Evolutionary conservation across 2,888 invertebrate species (phyloP).

Genomic region (Nipponacmea schrenckii): DNA sequence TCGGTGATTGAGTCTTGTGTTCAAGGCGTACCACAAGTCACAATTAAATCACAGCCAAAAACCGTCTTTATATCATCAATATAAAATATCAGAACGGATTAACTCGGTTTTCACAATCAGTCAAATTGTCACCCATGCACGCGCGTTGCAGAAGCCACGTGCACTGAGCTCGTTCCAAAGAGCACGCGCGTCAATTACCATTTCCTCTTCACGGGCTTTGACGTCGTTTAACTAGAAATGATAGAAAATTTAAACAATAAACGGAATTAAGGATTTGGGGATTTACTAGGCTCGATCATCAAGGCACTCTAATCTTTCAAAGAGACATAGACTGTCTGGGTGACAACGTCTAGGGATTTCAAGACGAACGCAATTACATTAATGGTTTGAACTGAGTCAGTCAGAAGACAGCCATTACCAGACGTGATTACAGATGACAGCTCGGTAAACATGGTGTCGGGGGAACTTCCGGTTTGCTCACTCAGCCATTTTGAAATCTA

Average conservation of each 20-base stretch:
- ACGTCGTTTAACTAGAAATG: background rate
- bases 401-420: slow-evolving; percentile 3
- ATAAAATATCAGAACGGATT: background rate
- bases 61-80: background rate
- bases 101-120: background rate
- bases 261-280: background rate
- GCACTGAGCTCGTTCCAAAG: background rate
- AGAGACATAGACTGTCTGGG: too few species aligned
- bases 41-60: too few species aligned
- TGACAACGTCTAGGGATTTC: background rate
- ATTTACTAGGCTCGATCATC: too few species aligned
- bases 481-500: background rate
- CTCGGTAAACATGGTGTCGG: slow-evolving; percentile 1
- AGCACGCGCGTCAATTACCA: slow-evolving; percentile 7
- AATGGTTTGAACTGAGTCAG: background rate
- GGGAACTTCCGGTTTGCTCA: background rate
- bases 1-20: too few species aligned
- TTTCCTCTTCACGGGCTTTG: background rate
- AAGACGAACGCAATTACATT: slow-evolving; percentile 3
- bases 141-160: slow-evolving; percentile 1
- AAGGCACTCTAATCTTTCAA: too few species aligned
- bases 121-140: background rate
- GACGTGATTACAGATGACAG: background rate
- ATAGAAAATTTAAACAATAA: background rate
- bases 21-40: too few species aligned